Evolutionary conservation across 2,888 invertebrate species (phyloP), one percentile per base, ranked within the genome.

Genomic region (Epinotia nisella): DNA sequence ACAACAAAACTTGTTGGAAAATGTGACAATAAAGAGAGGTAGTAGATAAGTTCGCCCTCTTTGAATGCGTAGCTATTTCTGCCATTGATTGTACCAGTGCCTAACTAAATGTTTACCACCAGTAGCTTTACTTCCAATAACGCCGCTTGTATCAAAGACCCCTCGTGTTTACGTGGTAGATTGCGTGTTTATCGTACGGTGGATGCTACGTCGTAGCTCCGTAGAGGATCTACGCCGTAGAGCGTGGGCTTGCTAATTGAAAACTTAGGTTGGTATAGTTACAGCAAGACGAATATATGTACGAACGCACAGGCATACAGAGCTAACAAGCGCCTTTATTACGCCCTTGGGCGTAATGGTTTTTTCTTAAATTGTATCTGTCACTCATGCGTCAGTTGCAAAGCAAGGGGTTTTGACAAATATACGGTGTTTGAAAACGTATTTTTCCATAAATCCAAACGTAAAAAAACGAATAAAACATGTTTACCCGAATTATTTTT

Each of bases 181-280:
- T 72, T 72, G 67, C 29, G 72, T 61, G 49, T 72, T 60, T 72
- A 67, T 56, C 61, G 67, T 55, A 55, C 62, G 24, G 66, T 41
- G 41, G 58, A 35, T 65, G 66, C 64, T 45, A 55, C 60, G 41
- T 13, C 29, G 67, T 61, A 24, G 61, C 72, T 45, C 35, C 51
- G 56, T 72, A 67, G 61, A 72, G 56, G 56, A 41, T 56, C 67
- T 68, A 72, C 72, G 68, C 19, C 68, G 68, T 72, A 68, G 72
- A 67, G 51, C 35, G 35, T 55, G 15, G 45, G 24, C 21, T 35
- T 56, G 51, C 29, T 60, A 60, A 60, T 59, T 66, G 51, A 65
- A 55, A 51, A 64, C 17, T 15, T 49, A 49, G 21, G 21, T 1
- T 24, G 49, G 3, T 51, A 51, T n/a, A 45, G 62, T 29, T 9